Evolutionary conservation across 1,140 invertebrate genomes (phyloP), one percentile per base, ranked within the genome.

Genomic region (Panagrolaimus sp.): DNA sequence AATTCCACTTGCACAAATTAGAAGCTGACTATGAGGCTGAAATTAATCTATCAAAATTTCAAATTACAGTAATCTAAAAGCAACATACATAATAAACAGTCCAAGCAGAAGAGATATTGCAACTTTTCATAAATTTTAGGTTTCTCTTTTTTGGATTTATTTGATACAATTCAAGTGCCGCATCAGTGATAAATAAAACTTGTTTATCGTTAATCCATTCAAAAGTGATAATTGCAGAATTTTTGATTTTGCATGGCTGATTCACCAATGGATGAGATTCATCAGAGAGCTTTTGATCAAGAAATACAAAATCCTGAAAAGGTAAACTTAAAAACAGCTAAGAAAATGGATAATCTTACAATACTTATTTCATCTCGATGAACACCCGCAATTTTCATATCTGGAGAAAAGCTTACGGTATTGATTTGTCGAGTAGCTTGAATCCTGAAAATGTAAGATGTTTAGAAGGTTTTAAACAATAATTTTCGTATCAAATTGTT

Each of bases 1-100:
- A 26, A 73, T 21, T 28, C 71, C 71, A 32, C 63, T 73, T 12
- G 71, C 43, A 45, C 63, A 66, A 14, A 73, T 28, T 12, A 73
- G 17, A n/a, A 73, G 28, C 17, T 73, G 70, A 64, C 73, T 75
- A 43, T 63, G 70, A 12, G 71, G 52, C 71, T 73, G 48, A 73
- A 73, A 48, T 38, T 1, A 65, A 21, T 4, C 2, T n/a, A 0
- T 0, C 7, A 14, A 24, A 12, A 14, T n/a, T n/a, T n/a, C n/a
- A n/a, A n/a, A n/a, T 26, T 63, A 43, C 21, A 43, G 6, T 8
- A 21, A n/a, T 43, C 14, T 15, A 14, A 17, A 21, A 8, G 14
- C 12, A 46, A 71, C 71, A 48, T 63, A 73, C 71, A 63, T 73
- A 73, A 48, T 32, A 73, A 28, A 73, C 62, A 46, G 9, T 69